Base-by-base conservation (phyloP, 2,113 vertebrate genomes). In the Panthera leo region DNA sequence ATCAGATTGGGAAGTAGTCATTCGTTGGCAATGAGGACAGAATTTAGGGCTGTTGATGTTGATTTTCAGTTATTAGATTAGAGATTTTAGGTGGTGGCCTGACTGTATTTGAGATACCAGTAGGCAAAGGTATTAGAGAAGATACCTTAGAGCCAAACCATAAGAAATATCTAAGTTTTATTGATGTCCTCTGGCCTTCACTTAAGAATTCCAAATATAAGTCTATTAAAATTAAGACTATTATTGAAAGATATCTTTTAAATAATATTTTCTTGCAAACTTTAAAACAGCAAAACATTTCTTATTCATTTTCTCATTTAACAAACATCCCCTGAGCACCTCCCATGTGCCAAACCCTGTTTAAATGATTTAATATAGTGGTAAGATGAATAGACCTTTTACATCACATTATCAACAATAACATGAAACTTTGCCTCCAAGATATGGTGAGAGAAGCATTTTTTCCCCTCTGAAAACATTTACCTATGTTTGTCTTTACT, bases 401-500 rank as follows among this genome's bases (percentile, higher is more conserved):
- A 7, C 53, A 39, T n/a, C 11, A 16, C 23, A 0, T 42, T 70
- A 34, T 85, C 39, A 85, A 10, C 18, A 67, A 34, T 70, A 93
- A 55, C 8, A 65, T 0, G 2, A 94, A 95, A 92, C 9, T 31
- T 27, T 48, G 34, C 73, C 5, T 6, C 80, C 93, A 89, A 95
- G 80, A 80, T 15, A 0, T 36, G 53, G 53, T 78, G 68, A 93
- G 55, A 63, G 36, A 96, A 83, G 36, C 13, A 78, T 96, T 95
- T 82, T 83, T 96, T 93, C 42, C 53, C 45, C 34, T 92, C 82
- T 95, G 39, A 96, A 55, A 76, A 65, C 5, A 55, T 97, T 89
- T 94, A 98, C 94, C 96, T 96, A 36, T 97, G 36, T 95, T 95
- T 94, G 29, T 34, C 36, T 97, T 89, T 86, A 9, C 18, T 83